phyloP scores from a whole-genome alignment of 2,888 invertebrate species.

The Dasypolia templi region DNA sequence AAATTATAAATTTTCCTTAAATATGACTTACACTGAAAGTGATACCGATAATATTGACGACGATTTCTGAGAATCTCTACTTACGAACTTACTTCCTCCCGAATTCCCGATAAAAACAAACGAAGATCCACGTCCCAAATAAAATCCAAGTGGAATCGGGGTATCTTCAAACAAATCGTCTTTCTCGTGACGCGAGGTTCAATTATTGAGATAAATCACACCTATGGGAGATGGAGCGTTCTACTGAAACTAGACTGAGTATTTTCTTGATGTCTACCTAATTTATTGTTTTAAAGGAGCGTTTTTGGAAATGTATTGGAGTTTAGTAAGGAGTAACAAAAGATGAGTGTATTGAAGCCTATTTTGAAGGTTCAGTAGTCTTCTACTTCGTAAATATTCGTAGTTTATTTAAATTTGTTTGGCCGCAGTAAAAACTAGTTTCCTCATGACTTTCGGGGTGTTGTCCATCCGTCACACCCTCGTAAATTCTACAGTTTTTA shows the following conservation, averaged over 20 bases:
- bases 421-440: too few species aligned
- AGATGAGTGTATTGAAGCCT: too few species aligned
- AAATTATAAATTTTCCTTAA: not conserved
- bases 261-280: slow-evolving; percentile 51
- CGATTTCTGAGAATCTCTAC: not conserved
- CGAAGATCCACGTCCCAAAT: slow-evolving; percentile 22
- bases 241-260: slow-evolving; percentile 47
- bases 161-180: slow-evolving; percentile 61
- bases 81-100: not conserved
- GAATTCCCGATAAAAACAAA: slow-evolving; percentile 29
- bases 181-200: slow-evolving; percentile 58
- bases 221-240: slow-evolving; percentile 62
- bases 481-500: too few species aligned
- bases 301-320: not conserved
- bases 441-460: too few species aligned
- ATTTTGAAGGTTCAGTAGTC: too few species aligned
- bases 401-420: too few species aligned
- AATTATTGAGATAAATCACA: slow-evolving; percentile 73
- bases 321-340: too few species aligned
- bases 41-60: not conserved
- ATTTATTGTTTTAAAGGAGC: slow-evolving; percentile 47
- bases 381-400: too few species aligned
- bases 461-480: too few species aligned
- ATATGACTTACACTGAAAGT: not conserved
- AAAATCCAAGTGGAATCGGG: slow-evolving; percentile 28